Percentiles rank a stretch among this genome's conserved stretches.
Evolutionary conservation across 2,888 invertebrate genomes (phyloP).

Genomic region (Marronus borbonicus): DNA sequence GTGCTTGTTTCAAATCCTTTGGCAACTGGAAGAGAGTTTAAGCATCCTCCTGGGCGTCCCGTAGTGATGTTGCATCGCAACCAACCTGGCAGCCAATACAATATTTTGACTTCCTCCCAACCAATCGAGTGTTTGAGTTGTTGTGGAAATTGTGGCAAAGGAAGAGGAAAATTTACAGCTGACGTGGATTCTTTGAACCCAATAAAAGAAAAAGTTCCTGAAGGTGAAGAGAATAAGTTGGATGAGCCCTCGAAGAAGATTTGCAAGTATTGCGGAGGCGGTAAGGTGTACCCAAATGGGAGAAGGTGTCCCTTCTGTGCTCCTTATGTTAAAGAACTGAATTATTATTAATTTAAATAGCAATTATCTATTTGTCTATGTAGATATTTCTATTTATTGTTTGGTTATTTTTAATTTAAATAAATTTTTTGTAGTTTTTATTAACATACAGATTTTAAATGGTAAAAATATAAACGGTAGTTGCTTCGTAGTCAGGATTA

Average conservation of each 20-base stretch:
- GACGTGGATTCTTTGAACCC: constrained; percentile 40
- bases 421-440: too few relatives aligned
- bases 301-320: constrained; percentile 48
- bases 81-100: neutral
- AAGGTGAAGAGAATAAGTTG: neutral
- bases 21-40: neutral
- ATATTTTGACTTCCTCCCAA: constrained; percentile 26
- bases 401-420: too few relatives aligned
- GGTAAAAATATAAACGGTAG: too few relatives aligned
- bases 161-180: constrained; percentile 8
- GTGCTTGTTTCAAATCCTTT: neutral
- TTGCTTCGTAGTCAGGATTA: too few relatives aligned
- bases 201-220: neutral
- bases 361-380: too few relatives aligned
- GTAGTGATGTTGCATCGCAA: neutral
- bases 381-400: too few relatives aligned
- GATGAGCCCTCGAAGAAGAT: neutral
- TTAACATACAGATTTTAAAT: too few relatives aligned
- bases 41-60: neutral
- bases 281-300: constrained; percentile 10
- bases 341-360: constrained; percentile 4
- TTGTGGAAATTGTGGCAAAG: neutral
- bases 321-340: constrained; percentile 42
- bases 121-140: constrained; percentile 10
- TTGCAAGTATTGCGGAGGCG: neutral